phyloP scores from a whole-genome alignment of 2,113 vertebrate genomes.

The Chrysemys picta region DNA sequence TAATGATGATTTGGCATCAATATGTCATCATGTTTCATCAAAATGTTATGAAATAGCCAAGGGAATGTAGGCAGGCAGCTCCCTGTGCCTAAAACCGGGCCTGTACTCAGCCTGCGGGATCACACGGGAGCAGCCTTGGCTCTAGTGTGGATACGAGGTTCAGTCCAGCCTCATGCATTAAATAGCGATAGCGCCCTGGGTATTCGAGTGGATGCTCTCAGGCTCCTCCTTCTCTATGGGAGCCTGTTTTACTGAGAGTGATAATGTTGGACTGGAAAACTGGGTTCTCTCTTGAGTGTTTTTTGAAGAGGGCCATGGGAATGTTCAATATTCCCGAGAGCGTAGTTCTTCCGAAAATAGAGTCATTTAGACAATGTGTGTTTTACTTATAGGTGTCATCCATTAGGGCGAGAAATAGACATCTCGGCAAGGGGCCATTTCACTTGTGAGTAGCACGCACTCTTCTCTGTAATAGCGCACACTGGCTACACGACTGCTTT shows the following conservation, averaged over 20 bases:
- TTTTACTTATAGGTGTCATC: not conserved
- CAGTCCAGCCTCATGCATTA: not conserved
- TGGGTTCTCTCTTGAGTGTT: not conserved
- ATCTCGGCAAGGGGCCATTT: not conserved
- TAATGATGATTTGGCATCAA: not conserved
- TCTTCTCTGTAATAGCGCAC: not conserved
- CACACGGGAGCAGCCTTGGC: not conserved
- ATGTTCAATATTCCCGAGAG: not conserved
- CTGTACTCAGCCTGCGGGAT: not conserved
- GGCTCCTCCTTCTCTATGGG: not conserved
- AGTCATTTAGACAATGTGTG: not conserved
- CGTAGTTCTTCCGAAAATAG: not conserved
- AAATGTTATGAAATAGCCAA: not conserved
- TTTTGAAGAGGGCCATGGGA: not conserved
- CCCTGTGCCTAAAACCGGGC: not conserved
- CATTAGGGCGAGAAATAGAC: not conserved
- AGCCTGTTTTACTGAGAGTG: not conserved
- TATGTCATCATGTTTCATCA: not conserved
- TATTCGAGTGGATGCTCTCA: not conserved
- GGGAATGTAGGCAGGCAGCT: not conserved
- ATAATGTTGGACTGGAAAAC: not conserved
- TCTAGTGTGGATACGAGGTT: not conserved
- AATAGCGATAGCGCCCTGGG: not conserved
- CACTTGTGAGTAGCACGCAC: not conserved
- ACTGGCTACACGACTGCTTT: not conserved